Percentiles rank a stretch among this genome's conserved stretches.
phyloP scores from a whole-genome alignment of 2,113 vertebrate genomes.

The Leptobrachium leishanense region DNA sequence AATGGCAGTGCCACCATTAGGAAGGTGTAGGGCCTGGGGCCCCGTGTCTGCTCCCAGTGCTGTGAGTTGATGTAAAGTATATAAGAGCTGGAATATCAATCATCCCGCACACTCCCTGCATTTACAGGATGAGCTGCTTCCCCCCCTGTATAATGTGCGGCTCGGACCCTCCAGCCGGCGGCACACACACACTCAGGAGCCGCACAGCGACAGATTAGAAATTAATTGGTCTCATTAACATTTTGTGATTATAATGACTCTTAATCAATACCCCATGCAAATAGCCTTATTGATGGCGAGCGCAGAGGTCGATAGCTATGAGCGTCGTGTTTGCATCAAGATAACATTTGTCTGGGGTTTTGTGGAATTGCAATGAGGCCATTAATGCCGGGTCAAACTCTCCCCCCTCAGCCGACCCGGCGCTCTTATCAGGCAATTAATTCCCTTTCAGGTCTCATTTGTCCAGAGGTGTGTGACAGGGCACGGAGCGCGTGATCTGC shows the following conservation, averaged over 20 bases:
- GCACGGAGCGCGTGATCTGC: neutral
- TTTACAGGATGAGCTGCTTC: too few species aligned
- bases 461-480: conserved; percentile 18
- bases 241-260: conserved; percentile 93
- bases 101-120: too few species aligned
- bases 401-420: neutral
- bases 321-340: conserved; percentile 68
- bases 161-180: too few species aligned
- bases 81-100: too few species aligned
- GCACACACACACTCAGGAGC: too few species aligned
- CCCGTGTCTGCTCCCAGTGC: too few species aligned
- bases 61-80: too few species aligned
- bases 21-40: too few species aligned
- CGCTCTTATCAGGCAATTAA: conserved; percentile 19
- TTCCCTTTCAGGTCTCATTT: conserved; percentile 34
- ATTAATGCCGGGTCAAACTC: conserved; percentile 46
- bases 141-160: too few species aligned
- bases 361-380: conserved; percentile 72
- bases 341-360: conserved; percentile 68
- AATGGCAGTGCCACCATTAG: too few species aligned
- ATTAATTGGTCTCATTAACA: conserved; percentile 99
- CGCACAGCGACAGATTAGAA: conserved; percentile 90
- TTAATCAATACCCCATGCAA: conserved; percentile 92
- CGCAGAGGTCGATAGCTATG: conserved; percentile 71
- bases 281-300: conserved; percentile 81